Evolutionary conservation across 2,113 vertebrate species (phyloP).

Genomic region (Ornithorhynchus anatinus): DNA sequence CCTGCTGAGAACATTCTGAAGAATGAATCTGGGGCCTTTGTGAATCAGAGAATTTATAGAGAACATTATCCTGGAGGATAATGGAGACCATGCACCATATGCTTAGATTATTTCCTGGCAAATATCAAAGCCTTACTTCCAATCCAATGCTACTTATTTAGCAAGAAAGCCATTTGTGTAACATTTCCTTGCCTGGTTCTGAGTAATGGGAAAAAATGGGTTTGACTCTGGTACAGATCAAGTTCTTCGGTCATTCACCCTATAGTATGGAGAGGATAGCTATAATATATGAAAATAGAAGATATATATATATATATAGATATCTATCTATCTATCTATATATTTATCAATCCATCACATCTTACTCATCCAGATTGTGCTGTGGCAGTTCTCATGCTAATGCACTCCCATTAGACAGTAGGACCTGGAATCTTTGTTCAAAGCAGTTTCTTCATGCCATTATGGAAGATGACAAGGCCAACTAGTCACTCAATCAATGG

Average conservation of each 20-base stretch:
- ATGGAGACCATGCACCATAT: constrained; percentile 24
- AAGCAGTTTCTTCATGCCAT: constrained; percentile 57
- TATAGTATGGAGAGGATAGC: constrained; percentile 59
- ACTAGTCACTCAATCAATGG: too few relatives aligned
- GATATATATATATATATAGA: constrained; percentile 56
- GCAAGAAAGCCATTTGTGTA: constrained; percentile 31
- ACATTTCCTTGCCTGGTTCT: constrained; percentile 2
- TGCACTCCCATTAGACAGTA: constrained; percentile 46
- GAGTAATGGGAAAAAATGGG: constrained; percentile 43
- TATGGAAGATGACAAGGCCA: constrained; percentile 51
- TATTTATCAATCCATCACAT: too few relatives aligned
- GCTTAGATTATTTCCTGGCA: constrained; percentile 22
- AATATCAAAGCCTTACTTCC: constrained; percentile 51
- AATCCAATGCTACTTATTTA: constrained; percentile 45
- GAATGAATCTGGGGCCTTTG: constrained; percentile 9
- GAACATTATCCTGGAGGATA: constrained; percentile 24
- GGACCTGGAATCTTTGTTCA: constrained; percentile 38
- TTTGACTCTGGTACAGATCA: constrained; percentile 20
- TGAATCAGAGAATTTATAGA: constrained; percentile 26
- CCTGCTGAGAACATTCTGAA: not conserved
- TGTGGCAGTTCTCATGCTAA: constrained; percentile 46
- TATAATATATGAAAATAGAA: constrained; percentile 45
- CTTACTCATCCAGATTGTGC: too few relatives aligned
- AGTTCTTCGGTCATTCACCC: constrained; percentile 21
- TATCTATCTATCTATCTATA: too few relatives aligned